Base-by-base conservation (phyloP, 2,113 vertebrate species). In the Saiga tatarica region DNA sequence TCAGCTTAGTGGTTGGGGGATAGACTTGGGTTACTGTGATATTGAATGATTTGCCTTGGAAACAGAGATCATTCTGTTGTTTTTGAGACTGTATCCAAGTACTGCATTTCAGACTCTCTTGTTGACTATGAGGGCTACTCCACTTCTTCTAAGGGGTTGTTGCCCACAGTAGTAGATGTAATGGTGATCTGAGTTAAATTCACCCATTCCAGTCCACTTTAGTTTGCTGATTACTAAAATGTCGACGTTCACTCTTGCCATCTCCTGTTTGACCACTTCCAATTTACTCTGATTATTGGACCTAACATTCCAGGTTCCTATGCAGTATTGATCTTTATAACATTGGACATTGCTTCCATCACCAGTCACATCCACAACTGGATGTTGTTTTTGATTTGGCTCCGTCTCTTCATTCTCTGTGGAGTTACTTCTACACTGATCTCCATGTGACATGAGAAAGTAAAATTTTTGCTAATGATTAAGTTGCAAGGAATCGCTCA, bases 191-290 rank as follows among this genome's bases (percentile, higher is more conserved):
- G 17, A 67, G 8, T 67, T 67, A 36, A 67, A 36, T 21, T 67
- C 33, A 21, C 17, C n/a, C 64, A 36, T 67, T 21, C 33, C 4
- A 36, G 33, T 67, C 64, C 9, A 67, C 17, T 67, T 67, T 11
- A 36, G n/a, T 71, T 71, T 36, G n/a, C 64, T 36, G 64, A 36
- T 36, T 71, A 4, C 19, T 71, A 12, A 23, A 71, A 71, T n/a
- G 2, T 36, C 0, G 0, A 36, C 0, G 0, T 71, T 71, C n/a
- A 71, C 19, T 36, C 64, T 71, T 71, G 64, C n/a, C n/a, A 36
- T 71, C 19, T 71, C 9, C 8, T 36, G 4, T 36, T 36, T 71
- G n/a, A 71, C n/a, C 9, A 71, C 17, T 71, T 71, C 19, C n/a
- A 71, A 71, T 36, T 71, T 71, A 19, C 17, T n/a, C 36, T 71